These are phyloP conservation scores for Heliconius hewitsoni DNA, from an alignment of 1,140 invertebrate species.

Conservation along the genomic window DNA sequence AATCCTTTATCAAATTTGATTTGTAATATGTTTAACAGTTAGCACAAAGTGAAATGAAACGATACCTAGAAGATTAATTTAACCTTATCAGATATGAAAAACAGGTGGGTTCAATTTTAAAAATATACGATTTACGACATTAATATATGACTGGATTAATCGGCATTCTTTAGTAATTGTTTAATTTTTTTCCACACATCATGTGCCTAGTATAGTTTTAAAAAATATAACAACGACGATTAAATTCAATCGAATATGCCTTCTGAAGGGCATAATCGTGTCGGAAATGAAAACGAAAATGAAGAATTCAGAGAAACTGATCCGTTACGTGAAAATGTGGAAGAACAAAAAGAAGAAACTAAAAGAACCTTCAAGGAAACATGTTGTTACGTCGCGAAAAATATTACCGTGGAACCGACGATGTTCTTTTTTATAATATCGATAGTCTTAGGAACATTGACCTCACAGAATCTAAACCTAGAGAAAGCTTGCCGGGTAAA, in stretches of 20 bases:
- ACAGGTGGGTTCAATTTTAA: not conserved
- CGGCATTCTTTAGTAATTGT: not conserved
- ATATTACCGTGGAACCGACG: slow-evolving; percentile 68
- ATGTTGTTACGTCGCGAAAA: slow-evolving; percentile 41
- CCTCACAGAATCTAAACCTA: slow-evolving; percentile 65
- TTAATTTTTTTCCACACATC: not conserved
- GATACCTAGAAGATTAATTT: slow-evolving; percentile 13
- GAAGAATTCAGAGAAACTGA: slow-evolving; percentile 56
- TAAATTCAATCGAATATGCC: slow-evolving; percentile 14
- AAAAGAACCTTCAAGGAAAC: slow-evolving; percentile 46
- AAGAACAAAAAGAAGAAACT: slow-evolving; percentile 32
- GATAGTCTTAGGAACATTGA: slow-evolving; percentile 51
- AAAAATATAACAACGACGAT: not conserved
- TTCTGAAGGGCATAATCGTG: slow-evolving; percentile 10
- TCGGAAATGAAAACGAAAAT: slow-evolving; percentile 29
- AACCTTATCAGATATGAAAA: slow-evolving; percentile 22
- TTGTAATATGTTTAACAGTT: slow-evolving; percentile 9
- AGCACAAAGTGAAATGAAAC: not conserved
- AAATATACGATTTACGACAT: not conserved
- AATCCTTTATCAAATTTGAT: slow-evolving; percentile 14
- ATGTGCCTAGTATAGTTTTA: not conserved
- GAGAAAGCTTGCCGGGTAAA: slow-evolving; percentile 73
- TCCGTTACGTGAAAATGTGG: slow-evolving; percentile 50
- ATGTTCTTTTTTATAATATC: slow-evolving; percentile 55
- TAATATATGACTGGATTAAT: not conserved